Percentiles rank a stretch among this genome's conserved stretches.
phyloP scores from a whole-genome alignment of 2,888 invertebrate genomes.

The Synanthedon tipuliformis region DNA sequence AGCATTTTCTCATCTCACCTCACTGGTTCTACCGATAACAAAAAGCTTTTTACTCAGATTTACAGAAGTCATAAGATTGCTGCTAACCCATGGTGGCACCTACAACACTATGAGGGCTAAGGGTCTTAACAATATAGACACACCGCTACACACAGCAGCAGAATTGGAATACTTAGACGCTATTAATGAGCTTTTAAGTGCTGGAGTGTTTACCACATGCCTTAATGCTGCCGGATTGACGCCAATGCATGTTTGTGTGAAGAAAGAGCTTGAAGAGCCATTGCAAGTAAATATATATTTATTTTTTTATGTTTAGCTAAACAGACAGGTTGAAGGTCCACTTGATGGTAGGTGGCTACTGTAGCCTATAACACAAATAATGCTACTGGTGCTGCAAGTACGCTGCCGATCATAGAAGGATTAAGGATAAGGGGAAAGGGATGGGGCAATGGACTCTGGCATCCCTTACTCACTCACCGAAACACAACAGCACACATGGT shows the following conservation, averaged over 20 bases:
- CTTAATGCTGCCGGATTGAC: constrained; percentile 55
- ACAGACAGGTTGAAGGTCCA: too few relatives aligned
- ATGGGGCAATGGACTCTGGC: too few relatives aligned
- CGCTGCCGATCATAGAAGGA: too few relatives aligned
- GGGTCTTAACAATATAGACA: constrained; percentile 29
- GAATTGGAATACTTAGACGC: constrained; percentile 48
- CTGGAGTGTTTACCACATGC: constrained; percentile 46
- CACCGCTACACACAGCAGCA: constrained; percentile 67
- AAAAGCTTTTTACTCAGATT: constrained; percentile 21
- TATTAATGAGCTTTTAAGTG: constrained; percentile 45
- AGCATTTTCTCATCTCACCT: too few relatives aligned
- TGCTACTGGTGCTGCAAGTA: too few relatives aligned
- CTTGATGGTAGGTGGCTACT: too few relatives aligned
- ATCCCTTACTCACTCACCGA: too few relatives aligned
- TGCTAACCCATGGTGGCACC: constrained; percentile 30
- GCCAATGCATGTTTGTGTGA: constrained; percentile 64
- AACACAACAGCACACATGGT: too few relatives aligned
- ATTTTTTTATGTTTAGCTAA: too few relatives aligned
- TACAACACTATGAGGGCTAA: constrained; percentile 27
- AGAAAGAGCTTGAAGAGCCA: constrained; percentile 45
- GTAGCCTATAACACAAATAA: too few relatives aligned
- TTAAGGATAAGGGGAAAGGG: too few relatives aligned
- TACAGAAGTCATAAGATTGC: constrained; percentile 33
- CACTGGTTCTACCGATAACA: too few relatives aligned
- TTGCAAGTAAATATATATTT: constrained; percentile 30